Evolutionary conservation across 92 coral and sea anemone genomes (phyloP), one percentile per base, ranked within the genome.

Genomic region (Epizoanthus ramosus): DNA sequence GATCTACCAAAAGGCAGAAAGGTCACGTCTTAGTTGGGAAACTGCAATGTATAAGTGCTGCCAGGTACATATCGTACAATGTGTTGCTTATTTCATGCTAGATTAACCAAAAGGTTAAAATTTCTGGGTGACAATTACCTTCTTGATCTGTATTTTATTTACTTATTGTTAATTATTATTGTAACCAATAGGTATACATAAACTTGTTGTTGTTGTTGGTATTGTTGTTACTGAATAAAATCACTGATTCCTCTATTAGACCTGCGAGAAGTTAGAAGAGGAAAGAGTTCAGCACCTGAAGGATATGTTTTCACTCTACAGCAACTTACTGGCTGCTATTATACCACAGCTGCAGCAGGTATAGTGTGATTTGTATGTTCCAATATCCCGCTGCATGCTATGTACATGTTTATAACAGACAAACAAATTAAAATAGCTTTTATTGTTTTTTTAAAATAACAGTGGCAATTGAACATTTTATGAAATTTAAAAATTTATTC

Each of bases 321-420:
- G 93, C 64, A 95, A 97, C 89, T 87, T 94, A 90, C 88, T 97
- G 58, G 91, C 95, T 6, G 98, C 98, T 63, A 88, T 87, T 17
- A 79, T 92, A 12, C 99, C 99, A 57, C 97, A 96, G 84, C 79
- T 96, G 25, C 97, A 94, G 73, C 99, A 96, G 90, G 99, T 94
- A 73, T 10, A 1, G 17, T 50, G 47, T 12, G 4, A 31, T 5
- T 2, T 17, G 19, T 19, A 66, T 25, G 1, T 19, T 21, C 25
- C 10, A 59, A 18, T 31, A 68, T 23, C n/a, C n/a, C 0, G 43
- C 21, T 31, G 45, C 25, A n/a, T 24, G 73, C n/a, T n/a, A n/a
- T n/a, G n/a, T n/a, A n/a, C n/a, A n/a, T 68, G 21, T 28, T 28
- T 28, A 16, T 18, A 18, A 68, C 8, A 33, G 71, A 18, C 43